Base-by-base conservation (phyloP, 2,888 invertebrate genomes). In the Nomada fucata region DNA sequence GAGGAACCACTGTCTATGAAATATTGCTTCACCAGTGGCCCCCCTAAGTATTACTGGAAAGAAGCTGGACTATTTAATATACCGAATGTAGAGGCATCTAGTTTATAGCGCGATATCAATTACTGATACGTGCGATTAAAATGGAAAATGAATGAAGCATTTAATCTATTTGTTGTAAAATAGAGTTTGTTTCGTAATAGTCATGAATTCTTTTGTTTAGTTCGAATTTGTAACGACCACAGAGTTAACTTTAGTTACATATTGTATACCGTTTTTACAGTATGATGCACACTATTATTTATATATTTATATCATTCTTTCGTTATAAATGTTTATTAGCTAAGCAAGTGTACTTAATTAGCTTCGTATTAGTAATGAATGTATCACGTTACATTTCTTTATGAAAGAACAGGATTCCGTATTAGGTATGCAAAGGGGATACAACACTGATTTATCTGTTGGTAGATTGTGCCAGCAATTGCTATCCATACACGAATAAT, bases 11-110 rank as follows among this genome's bases (percentile, higher is more conserved):
- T 98, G 4, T 94, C 96, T 0, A 96, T 96, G 94, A 97, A 97
- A 93, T 97, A 97, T 91, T 98, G 97, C 93, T 98, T 98, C 92
- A 96, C 96, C 5, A 94, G 94, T 71, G 99, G 99, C 9, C 97
- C 98, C 2, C 98, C 99, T 0, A 93, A 93, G 85, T 98, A 97
- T 93, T 97, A 96, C 93, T 99, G 99, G 99, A 94, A 94, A 47
- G 94, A 95, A 61, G 95, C 95, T 1, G 95, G 95, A 72, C 95
- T 98, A 69, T 95, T 95, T 88, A 96, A 97, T 89, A 97, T 98
- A 90, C 98, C 98, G 0, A 95, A 97, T 76, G 91, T 94, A 69
- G 97, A 97, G 86, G 97, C 97, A 10, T 96, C 96, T 9, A 94
- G 93, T 44, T 93, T 95, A 78, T 94, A 94, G 93, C 91, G 23